Conservation (phyloP, 2,113 vertebrate species). For the Orthochromis malagaraziensis region DNA sequence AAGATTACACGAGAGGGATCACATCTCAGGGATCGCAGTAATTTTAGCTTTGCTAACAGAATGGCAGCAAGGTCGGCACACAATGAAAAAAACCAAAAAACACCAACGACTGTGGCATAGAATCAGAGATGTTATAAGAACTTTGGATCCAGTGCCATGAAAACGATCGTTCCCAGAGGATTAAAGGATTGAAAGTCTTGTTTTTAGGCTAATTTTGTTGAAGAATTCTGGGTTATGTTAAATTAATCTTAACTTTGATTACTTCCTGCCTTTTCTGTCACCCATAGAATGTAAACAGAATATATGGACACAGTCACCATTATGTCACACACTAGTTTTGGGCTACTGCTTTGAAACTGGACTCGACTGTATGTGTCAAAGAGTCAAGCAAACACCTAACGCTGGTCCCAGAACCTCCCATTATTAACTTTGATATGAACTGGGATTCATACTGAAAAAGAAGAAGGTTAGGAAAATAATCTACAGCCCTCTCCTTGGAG, state of each 20-base stretch:
- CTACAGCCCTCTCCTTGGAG: neutral
- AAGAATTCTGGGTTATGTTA: neutral
- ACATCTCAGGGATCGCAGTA: neutral
- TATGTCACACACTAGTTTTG: neutral
- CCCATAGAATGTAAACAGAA: neutral
- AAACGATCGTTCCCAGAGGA: neutral
- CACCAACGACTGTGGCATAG: neutral
- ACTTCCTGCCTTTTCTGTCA: neutral
- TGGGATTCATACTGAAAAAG: neutral
- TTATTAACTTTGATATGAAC: neutral
- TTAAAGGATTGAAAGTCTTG: neutral
- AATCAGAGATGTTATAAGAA: neutral
- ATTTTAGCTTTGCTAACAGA: neutral
- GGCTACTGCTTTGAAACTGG: neutral
- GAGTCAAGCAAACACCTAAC: neutral
- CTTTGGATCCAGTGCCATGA: neutral
- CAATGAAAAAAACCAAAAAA: neutral
- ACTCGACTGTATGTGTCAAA: neutral
- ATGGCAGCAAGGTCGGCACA: neutral
- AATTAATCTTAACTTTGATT: neutral
- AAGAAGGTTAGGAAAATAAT: neutral
- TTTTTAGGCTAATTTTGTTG: neutral
- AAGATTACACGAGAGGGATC: neutral
- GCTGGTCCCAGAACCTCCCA: neutral
- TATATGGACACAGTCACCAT: neutral